A percentile compares a stretch with the other conserved stretches of the same genome.
Evolutionary conservation across 2,797 vertebrate species (phyloP).

Genomic region (Apogon talboti): DNA sequence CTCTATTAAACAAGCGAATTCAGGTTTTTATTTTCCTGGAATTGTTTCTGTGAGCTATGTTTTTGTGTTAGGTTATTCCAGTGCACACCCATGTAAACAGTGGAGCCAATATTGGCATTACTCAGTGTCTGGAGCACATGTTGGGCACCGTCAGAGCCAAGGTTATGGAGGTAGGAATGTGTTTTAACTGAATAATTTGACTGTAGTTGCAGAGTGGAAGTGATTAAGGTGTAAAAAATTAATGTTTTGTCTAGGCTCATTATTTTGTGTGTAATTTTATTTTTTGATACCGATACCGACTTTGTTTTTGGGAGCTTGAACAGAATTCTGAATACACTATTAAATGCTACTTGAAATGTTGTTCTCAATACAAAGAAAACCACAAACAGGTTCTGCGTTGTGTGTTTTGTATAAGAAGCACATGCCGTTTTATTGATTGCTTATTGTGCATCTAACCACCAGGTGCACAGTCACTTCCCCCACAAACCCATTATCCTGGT

Average conservation of each 20-base stretch:
- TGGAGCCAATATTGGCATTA: constrained; percentile 88
- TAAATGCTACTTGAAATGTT: too few relatives aligned
- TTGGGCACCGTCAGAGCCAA: constrained; percentile 91
- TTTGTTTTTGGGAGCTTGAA: too few relatives aligned
- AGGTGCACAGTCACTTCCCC: constrained; percentile 97
- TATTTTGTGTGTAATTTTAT: too few relatives aligned
- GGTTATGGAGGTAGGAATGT: constrained; percentile 89
- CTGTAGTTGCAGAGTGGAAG: neutral
- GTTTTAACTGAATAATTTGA: neutral
- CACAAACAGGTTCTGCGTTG: neutral
- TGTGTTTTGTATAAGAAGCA: neutral
- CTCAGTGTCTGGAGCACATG: constrained; percentile 98
- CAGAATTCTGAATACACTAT: too few relatives aligned
- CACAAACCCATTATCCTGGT: constrained; percentile 96
- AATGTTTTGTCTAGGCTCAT: too few relatives aligned
- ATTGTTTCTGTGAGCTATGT: constrained; percentile 20
- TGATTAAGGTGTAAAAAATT: neutral
- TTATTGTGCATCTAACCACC: constrained; percentile 30
- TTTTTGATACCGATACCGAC: too few relatives aligned
- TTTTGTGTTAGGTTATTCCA: constrained; percentile 89
- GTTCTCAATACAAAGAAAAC: neutral
- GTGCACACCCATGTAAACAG: constrained; percentile 91
- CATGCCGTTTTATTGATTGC: constrained; percentile 18
- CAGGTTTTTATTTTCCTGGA: neutral
- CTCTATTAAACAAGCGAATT: neutral